Conservation (phyloP, 2,888 invertebrate species). For the Eupithecia centaureata region DNA sequence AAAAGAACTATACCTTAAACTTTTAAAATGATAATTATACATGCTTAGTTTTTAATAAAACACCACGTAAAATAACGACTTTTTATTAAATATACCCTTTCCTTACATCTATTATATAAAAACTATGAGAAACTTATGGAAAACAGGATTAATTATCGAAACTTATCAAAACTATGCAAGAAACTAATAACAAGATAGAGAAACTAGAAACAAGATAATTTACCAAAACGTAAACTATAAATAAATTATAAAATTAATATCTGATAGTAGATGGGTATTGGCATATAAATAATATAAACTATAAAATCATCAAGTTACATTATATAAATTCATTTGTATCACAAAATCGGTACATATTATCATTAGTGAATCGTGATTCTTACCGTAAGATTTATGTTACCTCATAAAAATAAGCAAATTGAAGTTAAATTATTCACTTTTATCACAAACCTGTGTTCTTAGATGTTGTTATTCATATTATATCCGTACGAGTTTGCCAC, state of each 20-base stretch:
- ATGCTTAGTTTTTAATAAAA: constrained; percentile 6
- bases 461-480: constrained; percentile 62
- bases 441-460: constrained; percentile 5
- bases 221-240: background rate
- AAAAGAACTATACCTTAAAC: background rate
- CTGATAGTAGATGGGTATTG: background rate
- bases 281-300: background rate
- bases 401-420: background rate
- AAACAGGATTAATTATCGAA: background rate
- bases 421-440: background rate
- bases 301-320: background rate
- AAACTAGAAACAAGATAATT: background rate
- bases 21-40: background rate
- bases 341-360: constrained; percentile 17
- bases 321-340: constrained; percentile 23
- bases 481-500: constrained; percentile 85
- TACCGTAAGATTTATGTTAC: background rate
- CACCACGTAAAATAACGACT: background rate
- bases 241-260: background rate
- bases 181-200: background rate
- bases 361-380: background rate
- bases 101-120: background rate
- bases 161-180: background rate
- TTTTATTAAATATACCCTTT: background rate
- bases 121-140: background rate